phyloP scores from a whole-genome alignment of 2,888 invertebrate genomes.

The Leucophenga maculata region DNA sequence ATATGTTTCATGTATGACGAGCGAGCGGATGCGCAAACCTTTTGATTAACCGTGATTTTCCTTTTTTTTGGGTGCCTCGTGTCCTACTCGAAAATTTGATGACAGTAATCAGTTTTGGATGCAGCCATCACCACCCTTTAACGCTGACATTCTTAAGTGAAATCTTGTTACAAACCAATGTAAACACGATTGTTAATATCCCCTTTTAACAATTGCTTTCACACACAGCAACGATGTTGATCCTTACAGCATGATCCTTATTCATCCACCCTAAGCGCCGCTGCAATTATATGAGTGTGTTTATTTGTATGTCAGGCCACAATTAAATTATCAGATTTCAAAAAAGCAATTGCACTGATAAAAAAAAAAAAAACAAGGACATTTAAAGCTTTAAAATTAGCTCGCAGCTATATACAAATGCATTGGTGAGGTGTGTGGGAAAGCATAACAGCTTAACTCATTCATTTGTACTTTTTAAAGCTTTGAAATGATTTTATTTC shows the following conservation, averaged over 20 bases:
- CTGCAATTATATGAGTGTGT: background rate
- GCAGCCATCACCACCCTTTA: slow-evolving; percentile 30
- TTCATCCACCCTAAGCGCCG: background rate
- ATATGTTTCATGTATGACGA: slow-evolving; percentile 48
- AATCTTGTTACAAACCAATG: slow-evolving; percentile 72
- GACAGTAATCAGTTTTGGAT: slow-evolving; percentile 70
- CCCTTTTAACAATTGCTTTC: slow-evolving; percentile 14
- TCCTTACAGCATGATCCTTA: background rate
- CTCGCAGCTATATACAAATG: background rate
- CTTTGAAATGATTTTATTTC: background rate
- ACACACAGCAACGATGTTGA: slow-evolving; percentile 5
- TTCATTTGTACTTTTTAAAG: too few relatives aligned
- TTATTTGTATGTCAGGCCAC: slow-evolving; percentile 56
- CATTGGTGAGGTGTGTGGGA: slow-evolving; percentile 28
- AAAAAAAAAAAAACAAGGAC: background rate
- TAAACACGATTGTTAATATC: slow-evolving; percentile 70
- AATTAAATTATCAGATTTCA: slow-evolving; percentile 72
- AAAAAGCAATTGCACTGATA: slow-evolving; percentile 43
- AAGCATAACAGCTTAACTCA: slow-evolving; percentile 13
- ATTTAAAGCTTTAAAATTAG: background rate
- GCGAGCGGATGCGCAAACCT: slow-evolving; percentile 66
- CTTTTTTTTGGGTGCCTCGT: slow-evolving; percentile 39
- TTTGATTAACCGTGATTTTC: slow-evolving; percentile 61
- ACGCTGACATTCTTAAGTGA: slow-evolving; percentile 71
- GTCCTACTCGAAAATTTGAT: slow-evolving; percentile 49